Conservation (phyloP, 2,113 vertebrate genomes). For the Nycticorax nycticorax region DNA sequence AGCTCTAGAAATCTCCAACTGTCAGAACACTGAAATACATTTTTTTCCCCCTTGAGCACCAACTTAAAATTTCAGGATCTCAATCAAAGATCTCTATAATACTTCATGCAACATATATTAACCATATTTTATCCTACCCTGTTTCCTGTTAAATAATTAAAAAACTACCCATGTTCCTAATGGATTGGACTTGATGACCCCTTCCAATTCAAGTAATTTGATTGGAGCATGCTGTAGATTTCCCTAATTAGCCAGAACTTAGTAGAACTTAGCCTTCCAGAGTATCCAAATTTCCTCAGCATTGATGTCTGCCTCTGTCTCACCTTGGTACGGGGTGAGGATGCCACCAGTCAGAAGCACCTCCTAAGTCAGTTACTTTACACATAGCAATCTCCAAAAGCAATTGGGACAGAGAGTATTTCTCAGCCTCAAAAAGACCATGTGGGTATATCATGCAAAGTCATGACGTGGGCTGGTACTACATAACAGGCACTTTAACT, state of each 20-base stretch:
- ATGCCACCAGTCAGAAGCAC: neutral
- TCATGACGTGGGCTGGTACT: neutral
- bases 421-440: neutral
- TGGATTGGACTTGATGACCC: neutral
- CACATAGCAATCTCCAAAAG: neutral
- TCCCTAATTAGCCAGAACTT: neutral
- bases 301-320: neutral
- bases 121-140: neutral
- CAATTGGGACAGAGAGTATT: neutral
- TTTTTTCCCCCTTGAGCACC: neutral
- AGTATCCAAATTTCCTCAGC: neutral
- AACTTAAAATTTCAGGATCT: neutral
- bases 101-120: neutral
- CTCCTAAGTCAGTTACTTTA: neutral
- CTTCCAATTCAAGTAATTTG: neutral
- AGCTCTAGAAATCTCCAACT: neutral
- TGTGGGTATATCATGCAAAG: neutral
- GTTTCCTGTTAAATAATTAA: neutral
- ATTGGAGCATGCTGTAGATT: neutral
- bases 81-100: neutral
- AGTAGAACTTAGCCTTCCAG: neutral
- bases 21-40: neutral
- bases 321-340: fast-evolving
- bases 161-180: neutral
- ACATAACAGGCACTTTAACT: neutral